phyloP scores from a whole-genome alignment of 2,113 vertebrate species.

The Caranx ignobilis region DNA sequence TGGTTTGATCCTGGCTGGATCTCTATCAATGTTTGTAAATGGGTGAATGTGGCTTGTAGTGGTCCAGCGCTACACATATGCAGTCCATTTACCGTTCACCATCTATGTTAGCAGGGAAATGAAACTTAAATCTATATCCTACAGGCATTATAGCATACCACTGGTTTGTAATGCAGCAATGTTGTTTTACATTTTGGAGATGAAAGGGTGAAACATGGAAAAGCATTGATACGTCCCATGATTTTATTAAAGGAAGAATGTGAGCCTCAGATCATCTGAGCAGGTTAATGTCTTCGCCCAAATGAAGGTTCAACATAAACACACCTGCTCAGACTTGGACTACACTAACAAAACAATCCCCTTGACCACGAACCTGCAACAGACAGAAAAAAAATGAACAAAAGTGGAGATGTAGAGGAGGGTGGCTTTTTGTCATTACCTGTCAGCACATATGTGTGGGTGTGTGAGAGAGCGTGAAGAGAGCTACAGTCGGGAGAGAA shows the following conservation, averaged over 20 bases:
- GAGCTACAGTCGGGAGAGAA: constrained; percentile 6
- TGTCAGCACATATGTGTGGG: constrained; percentile 23
- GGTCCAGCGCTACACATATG: no score
- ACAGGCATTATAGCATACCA: no score
- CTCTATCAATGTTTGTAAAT: no score
- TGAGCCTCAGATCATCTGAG: neutral
- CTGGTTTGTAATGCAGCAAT: neutral
- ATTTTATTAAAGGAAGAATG: neutral
- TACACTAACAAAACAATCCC: neutral
- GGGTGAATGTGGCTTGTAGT: no score
- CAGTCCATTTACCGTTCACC: no score
- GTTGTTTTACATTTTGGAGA: neutral
- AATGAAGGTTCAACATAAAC: neutral
- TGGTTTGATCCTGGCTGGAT: no score
- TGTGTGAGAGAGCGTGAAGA: constrained; percentile 36
- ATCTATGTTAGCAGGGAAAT: no score
- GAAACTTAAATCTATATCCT: no score
- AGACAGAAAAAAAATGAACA: constrained; percentile 1
- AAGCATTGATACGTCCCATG: neutral
- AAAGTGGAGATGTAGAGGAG: neutral
- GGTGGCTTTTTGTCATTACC: constrained; percentile 7
- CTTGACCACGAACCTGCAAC: neutral
- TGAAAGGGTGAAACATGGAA: neutral
- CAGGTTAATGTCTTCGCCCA: neutral
- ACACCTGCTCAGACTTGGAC: neutral